A percentile compares a stretch with the other conserved stretches of the same genome.
phyloP scores from a whole-genome alignment of 1,140 invertebrate genomes.

The Lepidurus couesii region DNA sequence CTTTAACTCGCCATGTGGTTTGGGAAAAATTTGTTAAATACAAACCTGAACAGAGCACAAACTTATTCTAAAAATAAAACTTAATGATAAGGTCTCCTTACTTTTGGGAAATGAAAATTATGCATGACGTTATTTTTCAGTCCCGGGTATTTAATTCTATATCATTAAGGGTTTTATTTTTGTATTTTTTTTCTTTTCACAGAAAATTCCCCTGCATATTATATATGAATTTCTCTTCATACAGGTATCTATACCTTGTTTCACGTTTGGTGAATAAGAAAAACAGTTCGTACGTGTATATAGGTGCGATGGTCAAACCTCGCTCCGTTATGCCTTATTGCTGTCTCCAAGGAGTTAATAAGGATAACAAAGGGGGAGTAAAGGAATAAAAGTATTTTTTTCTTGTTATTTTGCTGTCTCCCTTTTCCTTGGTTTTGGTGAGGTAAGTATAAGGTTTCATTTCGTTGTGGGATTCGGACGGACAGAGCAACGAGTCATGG shows the following conservation, averaged over 20 bases:
- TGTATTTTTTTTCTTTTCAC: background rate
- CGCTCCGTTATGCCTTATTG: background rate
- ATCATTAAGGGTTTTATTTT: background rate
- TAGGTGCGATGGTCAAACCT: background rate
- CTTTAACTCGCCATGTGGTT: background rate
- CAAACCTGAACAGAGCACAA: background rate
- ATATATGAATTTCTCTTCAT: too few relatives aligned
- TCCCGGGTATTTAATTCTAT: background rate
- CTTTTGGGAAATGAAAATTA: too few relatives aligned
- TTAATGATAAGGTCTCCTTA: background rate
- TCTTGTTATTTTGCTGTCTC: background rate
- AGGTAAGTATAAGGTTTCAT: background rate
- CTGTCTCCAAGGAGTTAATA: background rate
- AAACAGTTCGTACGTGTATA: background rate
- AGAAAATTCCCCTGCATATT: too few relatives aligned
- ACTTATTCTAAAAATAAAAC: background rate
- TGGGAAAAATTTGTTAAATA: background rate
- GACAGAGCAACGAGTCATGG: background rate
- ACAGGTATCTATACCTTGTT: background rate
- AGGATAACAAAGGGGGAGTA: background rate
- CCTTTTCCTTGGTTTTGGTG: background rate
- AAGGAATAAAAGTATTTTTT: background rate
- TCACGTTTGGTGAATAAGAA: background rate
- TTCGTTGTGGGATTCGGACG: constrained; percentile 4
- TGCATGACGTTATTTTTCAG: background rate